Evolutionary conservation across 1,140 invertebrate genomes (phyloP), one percentile per base, ranked within the genome.

Genomic region (Tetramorium alpestre): DNA sequence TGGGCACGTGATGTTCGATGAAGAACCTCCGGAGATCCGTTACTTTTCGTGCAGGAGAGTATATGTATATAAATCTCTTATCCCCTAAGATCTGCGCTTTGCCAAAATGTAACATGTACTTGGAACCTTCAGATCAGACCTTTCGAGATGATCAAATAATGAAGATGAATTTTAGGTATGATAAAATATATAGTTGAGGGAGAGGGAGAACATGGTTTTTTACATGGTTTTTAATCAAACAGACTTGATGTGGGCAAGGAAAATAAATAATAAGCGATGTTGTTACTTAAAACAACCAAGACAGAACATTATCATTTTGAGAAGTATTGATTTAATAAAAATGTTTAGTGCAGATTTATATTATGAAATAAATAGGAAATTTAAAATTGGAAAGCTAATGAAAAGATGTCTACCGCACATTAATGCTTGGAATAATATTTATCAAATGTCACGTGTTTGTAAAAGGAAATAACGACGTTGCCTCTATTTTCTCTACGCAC

Each of bases 1-100:
- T 95, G 86, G 93, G 94, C 94, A 95, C 94, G 94, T 94, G 94
- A 92, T 94, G 80, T 77, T 89, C 91, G 88, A 89, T 92, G 88
- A 92, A 93, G 92, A 88, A 93, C 91, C 91, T 91, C 72, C 82
- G 87, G 88, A 88, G 85, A 91, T 93, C 65, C 89, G 86, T 92
- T 86, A 90, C 84, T 87, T 54, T 51, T 86, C 72, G n/a, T 22
- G 18, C 78, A 10, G 73, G 90, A 85, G 88, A 92, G 91, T 88
- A 90, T 82, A 81, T 33, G 16, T 47, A 81, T 33, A 25, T 47
- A 81, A 89, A 89, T 75, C 70, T 38, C 69, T 70, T 76, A 51
- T 41, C 62, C 60, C 54, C 70, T 56, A 38, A 41, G 28, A 89
- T 81, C 73, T 84, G 38, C 33, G n/a, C 70, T 84, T 16, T 51